These are phyloP conservation scores for Cephus pygmeus DNA, from an alignment of 2,888 invertebrate genomes.

Conservation along the genomic window DNA sequence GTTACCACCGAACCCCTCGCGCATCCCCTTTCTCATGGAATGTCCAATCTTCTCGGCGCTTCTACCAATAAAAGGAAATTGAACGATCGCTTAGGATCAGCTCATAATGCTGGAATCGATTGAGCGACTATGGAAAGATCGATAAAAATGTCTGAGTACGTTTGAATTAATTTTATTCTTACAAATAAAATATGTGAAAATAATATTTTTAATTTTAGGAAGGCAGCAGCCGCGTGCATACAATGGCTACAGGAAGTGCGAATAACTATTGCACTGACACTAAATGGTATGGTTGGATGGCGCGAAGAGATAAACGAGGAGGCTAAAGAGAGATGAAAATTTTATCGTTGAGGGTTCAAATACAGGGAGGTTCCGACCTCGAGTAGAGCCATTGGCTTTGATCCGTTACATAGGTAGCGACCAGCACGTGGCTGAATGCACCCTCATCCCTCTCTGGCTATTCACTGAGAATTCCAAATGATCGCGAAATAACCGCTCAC, in stretches of 20 bases:
- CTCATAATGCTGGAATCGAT: neutral
- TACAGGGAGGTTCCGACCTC: constrained; percentile 44
- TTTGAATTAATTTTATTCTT: neutral
- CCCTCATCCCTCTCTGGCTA: constrained; percentile 30
- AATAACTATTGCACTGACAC: neutral
- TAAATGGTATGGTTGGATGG: neutral
- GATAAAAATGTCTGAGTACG: neutral
- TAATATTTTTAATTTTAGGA: neutral
- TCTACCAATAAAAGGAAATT: neutral
- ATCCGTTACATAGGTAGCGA: constrained; percentile 41
- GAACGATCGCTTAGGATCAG: neutral
- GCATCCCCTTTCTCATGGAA: neutral
- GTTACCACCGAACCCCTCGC: neutral
- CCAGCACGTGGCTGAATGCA: constrained; percentile 42
- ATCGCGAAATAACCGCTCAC: constrained; percentile 65
- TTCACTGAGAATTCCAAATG: constrained; percentile 58
- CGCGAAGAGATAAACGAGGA: constrained; percentile 12
- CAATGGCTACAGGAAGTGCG: neutral
- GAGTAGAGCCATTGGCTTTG: constrained; percentile 48
- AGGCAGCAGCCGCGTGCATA: neutral
- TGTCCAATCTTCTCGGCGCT: neutral
- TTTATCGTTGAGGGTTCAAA: neutral
- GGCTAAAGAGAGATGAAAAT: constrained; percentile 1
- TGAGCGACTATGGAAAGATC: neutral
- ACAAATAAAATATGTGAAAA: neutral